Evolutionary conservation across 2,888 invertebrate species (phyloP).

Genomic region (Stenichneumon culpator): DNA sequence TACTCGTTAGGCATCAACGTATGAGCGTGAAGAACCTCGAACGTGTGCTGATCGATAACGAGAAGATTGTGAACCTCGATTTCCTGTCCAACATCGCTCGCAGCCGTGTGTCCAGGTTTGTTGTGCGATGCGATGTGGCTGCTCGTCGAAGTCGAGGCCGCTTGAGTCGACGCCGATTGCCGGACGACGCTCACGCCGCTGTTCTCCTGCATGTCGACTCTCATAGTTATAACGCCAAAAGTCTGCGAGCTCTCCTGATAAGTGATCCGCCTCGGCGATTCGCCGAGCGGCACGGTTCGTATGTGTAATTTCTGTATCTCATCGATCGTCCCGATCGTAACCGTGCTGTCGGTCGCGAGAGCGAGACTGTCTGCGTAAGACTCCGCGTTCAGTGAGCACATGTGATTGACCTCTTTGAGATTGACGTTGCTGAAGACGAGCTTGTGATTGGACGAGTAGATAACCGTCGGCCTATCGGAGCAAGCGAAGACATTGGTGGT

Average conservation of each 20-base stretch:
- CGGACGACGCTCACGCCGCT: conserved; percentile 88
- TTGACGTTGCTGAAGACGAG: conserved; percentile 99
- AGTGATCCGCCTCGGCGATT: conserved; percentile 97
- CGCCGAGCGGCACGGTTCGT: conserved; percentile 96
- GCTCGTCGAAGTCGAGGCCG: conserved; percentile 89
- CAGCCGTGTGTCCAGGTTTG: conserved; percentile 82
- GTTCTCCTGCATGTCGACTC: conserved; percentile 94
- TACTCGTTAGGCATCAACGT: conserved; percentile 96
- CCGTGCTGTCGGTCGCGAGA: conserved; percentile 94
- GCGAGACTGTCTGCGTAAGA: conserved; percentile 97
- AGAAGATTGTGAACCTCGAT: conserved; percentile 96
- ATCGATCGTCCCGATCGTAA: conserved; percentile 98
- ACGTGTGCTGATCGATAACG: conserved; percentile 98
- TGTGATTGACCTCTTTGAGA: conserved; percentile 97
- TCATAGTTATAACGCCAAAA: conserved; percentile 96
- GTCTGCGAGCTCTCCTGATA: conserved; percentile 97
- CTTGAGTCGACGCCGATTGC: conserved; percentile 92
- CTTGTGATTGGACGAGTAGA: conserved; percentile 99
- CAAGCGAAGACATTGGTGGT: conserved; percentile 99
- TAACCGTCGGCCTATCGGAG: conserved; percentile 99
- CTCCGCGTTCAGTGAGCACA: conserved; percentile 98
- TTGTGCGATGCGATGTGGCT: conserved; percentile 83
- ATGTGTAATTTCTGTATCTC: conserved; percentile 99
- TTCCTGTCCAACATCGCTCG: conserved; percentile 91
- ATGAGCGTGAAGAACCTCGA: conserved; percentile 98